Percentiles rank a stretch among this genome's conserved stretches.
Evolutionary conservation across 2,888 invertebrate species (phyloP).

Genomic region (Limenitis camilla): DNA sequence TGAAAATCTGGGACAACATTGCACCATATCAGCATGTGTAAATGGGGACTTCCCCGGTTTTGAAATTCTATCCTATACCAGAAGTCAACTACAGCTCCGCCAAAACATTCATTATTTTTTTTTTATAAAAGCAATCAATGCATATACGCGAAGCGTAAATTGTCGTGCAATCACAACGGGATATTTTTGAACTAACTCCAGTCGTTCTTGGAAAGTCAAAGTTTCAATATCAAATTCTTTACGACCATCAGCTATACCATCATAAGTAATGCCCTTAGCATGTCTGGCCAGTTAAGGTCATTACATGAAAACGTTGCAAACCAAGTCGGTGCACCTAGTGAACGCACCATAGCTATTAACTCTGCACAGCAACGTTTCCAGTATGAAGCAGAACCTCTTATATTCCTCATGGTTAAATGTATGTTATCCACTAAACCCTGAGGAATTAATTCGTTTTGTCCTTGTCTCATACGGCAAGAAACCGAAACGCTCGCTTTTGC

Average conservation of each 20-base stretch:
- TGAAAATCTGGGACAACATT: conserved; percentile 19
- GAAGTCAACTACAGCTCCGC: conserved; percentile 19
- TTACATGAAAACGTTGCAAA: conserved; percentile 28
- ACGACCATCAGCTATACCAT: conserved; percentile 24
- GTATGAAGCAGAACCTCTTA: conserved; percentile 7
- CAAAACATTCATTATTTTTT: conserved; percentile 19
- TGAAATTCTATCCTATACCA: conserved; percentile 36
- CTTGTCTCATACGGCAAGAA: conserved; percentile 10
- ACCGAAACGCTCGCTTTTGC: conserved; percentile 14
- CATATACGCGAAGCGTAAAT: conserved; percentile 19
- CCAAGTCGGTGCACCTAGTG: conserved; percentile 30
- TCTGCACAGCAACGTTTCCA: conserved; percentile 23
- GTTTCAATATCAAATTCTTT: conserved; percentile 11
- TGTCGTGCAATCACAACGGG: conserved; percentile 20
- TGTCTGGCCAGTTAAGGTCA: conserved; percentile 29
- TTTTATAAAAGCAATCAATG: conserved; percentile 18
- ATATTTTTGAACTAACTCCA: conserved; percentile 12
- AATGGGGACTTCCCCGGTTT: conserved; percentile 36
- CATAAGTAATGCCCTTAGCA: conserved; percentile 26
- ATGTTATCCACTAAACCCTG: no score
- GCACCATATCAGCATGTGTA: conserved; percentile 38
- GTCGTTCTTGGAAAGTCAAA: conserved; percentile 12
- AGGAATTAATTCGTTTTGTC: conserved; percentile 10
- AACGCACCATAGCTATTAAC: conserved; percentile 28
- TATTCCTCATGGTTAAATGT: conserved; percentile 4